Evolutionary conservation across 92 coral and sea anemone genomes (phyloP).

Genomic region (Palythoa heliodiscus): DNA sequence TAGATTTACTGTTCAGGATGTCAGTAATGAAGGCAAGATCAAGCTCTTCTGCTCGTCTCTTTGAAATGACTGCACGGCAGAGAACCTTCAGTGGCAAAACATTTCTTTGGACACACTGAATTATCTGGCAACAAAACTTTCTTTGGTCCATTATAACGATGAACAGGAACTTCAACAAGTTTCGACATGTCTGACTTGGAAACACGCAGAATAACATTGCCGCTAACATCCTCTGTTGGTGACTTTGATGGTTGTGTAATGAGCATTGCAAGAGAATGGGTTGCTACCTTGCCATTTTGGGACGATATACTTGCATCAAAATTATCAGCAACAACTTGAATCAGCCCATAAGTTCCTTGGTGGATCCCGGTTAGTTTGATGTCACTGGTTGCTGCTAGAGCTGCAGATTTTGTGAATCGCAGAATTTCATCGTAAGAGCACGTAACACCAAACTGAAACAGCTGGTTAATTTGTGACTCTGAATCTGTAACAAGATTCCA

Average conservation of each 20-base stretch:
- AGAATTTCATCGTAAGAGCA: no score
- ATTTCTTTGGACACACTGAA: slow-evolving; percentile 38
- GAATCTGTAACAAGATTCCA: slow-evolving; percentile 50
- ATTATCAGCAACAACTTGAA: no score
- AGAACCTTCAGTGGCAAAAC: slow-evolving; percentile 70
- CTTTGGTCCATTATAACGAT: slow-evolving; percentile 70
- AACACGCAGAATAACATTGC: slow-evolving; percentile 66
- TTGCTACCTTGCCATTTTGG: no score
- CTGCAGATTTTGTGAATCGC: no score
- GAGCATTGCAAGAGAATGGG: no score
- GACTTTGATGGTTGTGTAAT: slow-evolving; percentile 1
- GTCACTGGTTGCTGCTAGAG: no score
- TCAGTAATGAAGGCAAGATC: slow-evolving; percentile 51
- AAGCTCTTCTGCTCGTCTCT: slow-evolving; percentile 55
- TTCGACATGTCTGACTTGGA: slow-evolving; percentile 54
- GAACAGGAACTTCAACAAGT: slow-evolving; percentile 50
- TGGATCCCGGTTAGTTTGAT: no score
- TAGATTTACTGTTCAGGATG: slow-evolving; percentile 33
- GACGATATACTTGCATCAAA: no score
- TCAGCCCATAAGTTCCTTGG: no score
- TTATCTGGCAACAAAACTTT: slow-evolving; percentile 52
- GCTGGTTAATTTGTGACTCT: slow-evolving; percentile 38
- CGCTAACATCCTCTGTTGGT: slow-evolving; percentile 44
- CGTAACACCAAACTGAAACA: slow-evolving; percentile 24
- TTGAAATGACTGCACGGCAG: slow-evolving; percentile 41